Evolutionary conservation across 2,888 invertebrate species (phyloP).

Genomic region (Drosophila quinaria): DNA sequence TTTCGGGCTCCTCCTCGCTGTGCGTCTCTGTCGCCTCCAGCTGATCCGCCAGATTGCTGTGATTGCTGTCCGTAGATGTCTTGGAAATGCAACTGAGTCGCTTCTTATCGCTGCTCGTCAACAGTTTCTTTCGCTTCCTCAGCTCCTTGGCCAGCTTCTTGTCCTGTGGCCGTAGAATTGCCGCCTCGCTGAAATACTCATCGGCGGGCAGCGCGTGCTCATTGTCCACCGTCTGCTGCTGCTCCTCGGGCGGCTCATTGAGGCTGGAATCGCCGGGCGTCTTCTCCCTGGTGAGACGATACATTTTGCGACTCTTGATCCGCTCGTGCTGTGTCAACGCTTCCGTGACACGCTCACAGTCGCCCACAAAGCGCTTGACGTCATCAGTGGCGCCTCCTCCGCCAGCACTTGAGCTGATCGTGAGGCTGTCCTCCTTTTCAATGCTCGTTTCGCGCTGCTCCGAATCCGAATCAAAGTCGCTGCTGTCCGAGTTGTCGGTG

Average conservation of each 20-base stretch:
- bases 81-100: slow-evolving; percentile 85
- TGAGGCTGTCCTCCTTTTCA: slow-evolving; percentile 83
- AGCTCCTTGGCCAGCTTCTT: slow-evolving; percentile 66
- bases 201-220: slow-evolving; percentile 88
- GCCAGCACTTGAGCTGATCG: slow-evolving; percentile 61
- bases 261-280: slow-evolving; percentile 75
- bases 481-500: slow-evolving; percentile 85
- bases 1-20: slow-evolving; percentile 81
- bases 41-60: slow-evolving; percentile 69
- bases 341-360: slow-evolving; percentile 84
- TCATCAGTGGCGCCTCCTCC: slow-evolving; percentile 58
- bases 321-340: slow-evolving; percentile 84
- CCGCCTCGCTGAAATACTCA: slow-evolving; percentile 87
- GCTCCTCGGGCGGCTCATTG: slow-evolving; percentile 33
- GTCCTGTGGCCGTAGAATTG: slow-evolving; percentile 52
- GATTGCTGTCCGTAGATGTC: slow-evolving; percentile 85
- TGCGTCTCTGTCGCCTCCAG: slow-evolving; percentile 56
- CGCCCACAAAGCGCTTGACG: slow-evolving; percentile 84
- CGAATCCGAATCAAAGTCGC: slow-evolving; percentile 84
- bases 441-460: slow-evolving; percentile 84
- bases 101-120: slow-evolving; percentile 80
- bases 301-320: slow-evolving; percentile 85
- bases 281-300: slow-evolving; percentile 83
- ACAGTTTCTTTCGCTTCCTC: slow-evolving; percentile 72
- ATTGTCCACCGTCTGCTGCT: slow-evolving; percentile 82